Evolutionary conservation across 2,797 vertebrate genomes (phyloP).

Genomic region (Benthosema pterotum): DNA sequence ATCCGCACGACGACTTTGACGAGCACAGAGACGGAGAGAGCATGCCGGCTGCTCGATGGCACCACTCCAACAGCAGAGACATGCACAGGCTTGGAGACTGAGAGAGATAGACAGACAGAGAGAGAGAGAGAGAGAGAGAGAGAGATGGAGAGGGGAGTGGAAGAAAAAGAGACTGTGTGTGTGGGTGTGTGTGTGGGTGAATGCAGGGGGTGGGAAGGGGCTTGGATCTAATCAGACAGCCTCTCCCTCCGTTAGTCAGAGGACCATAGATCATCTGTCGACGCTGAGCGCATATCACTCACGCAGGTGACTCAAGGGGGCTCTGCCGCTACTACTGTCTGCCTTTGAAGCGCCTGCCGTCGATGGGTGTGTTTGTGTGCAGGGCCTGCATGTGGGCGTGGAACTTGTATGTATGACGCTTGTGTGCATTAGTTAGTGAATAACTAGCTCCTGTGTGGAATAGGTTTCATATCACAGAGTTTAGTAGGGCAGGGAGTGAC

Average conservation of each 20-base stretch:
- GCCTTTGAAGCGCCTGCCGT: constrained; percentile 48
- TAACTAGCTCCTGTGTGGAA: too few species aligned
- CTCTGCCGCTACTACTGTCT: not conserved
- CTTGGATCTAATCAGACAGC: constrained; percentile 43
- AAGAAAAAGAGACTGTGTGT: constrained; percentile 14
- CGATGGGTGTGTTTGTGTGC: constrained; percentile 27
- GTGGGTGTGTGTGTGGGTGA: constrained; percentile 30
- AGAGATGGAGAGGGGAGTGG: constrained; percentile 7
- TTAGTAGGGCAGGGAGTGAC: not conserved
- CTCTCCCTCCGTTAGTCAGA: constrained; percentile 35
- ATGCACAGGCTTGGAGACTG: constrained; percentile 34
- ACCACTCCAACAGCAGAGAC: constrained; percentile 60
- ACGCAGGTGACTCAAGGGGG: constrained; percentile 55
- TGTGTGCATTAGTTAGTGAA: too few species aligned
- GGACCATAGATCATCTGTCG: constrained; percentile 33
- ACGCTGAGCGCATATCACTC: constrained; percentile 13
- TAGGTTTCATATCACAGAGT: too few species aligned
- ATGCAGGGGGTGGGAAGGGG: constrained; percentile 46
- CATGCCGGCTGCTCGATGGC: constrained; percentile 52
- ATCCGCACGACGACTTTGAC: constrained; percentile 39
- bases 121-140: constrained; percentile 14
- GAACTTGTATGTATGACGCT: too few species aligned
- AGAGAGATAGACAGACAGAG: constrained; percentile 21
- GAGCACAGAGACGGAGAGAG: constrained; percentile 33
- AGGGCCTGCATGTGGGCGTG: constrained; percentile 4